phyloP scores from a whole-genome alignment of 2,797 vertebrate species.

The Ctenopoma multispine region DNA sequence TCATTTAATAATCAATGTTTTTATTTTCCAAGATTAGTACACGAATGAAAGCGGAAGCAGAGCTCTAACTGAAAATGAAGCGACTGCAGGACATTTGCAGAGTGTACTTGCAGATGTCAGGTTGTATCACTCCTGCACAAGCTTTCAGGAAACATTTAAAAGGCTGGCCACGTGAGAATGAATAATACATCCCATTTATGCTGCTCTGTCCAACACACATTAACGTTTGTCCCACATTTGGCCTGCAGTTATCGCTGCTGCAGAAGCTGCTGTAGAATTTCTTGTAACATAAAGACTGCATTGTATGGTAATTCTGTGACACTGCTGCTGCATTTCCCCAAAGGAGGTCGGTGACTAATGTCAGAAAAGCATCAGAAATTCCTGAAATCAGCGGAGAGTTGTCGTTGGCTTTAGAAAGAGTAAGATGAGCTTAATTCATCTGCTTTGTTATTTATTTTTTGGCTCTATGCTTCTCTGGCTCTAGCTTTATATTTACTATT shows the following conservation, averaged over 20 bases:
- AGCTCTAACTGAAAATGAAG: conserved; percentile 60
- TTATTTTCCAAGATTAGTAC: conserved; percentile 20
- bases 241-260: conserved; percentile 23
- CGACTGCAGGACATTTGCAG: conserved; percentile 61
- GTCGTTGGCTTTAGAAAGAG: conserved; percentile 12
- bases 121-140: conserved; percentile 56
- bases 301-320: conserved; percentile 45
- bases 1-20: background rate
- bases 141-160: conserved; percentile 79
- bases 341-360: conserved; percentile 43
- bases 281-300: conserved; percentile 28
- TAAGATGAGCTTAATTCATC: background rate
- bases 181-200: conserved; percentile 77
- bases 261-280: conserved; percentile 28
- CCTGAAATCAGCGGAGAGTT: conserved; percentile 36
- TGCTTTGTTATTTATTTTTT: background rate
- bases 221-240: conserved; percentile 63
- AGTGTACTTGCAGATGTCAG: conserved; percentile 63
- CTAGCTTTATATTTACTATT: background rate
- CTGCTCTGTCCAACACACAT: conserved; percentile 50
- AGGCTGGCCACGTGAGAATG: conserved; percentile 67
- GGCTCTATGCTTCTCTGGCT: background rate
- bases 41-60: conserved; percentile 41
- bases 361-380: conserved; percentile 36
- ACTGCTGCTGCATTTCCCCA: conserved; percentile 33